Base-by-base conservation (phyloP, 2,888 invertebrate species). In the Eupsilia transversa region DNA sequence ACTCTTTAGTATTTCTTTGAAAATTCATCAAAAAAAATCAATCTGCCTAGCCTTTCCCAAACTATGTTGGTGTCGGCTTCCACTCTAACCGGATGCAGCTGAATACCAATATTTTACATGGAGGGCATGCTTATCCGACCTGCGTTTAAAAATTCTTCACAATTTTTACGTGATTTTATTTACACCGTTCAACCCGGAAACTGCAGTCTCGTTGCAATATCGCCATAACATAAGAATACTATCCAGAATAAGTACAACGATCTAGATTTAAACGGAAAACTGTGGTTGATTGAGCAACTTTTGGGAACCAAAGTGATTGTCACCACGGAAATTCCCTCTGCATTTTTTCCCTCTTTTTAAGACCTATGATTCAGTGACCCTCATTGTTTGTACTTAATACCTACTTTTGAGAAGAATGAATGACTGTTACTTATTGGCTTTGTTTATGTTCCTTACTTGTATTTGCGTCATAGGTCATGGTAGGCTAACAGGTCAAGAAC, bases 221-320 rank as follows among this genome's bases (percentile, higher is more conserved):
- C 27, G 43, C 49, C 1, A 12, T 23, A n/a, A 3, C 6, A 57
- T 14, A 27, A 41, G 14, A 27, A 71, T 20, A 43, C 12, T 17
- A 46, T 70, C 71, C 71, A 86, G 89, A 90, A 91, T 90, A 89
- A 63, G 74, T 12, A 30, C n/a, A 43, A 41, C 43, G 54, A 74
- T 75, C 64, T 83, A 76, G 64, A 74, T 74, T 88, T 88, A 88
- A 86, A 87, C 79, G 84, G 90, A 91, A 92, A 89, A 86, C 78
- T 87, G 87, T 87, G 87, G 89, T 90, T 77, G 72, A 88, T 88
- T 77, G 77, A 83, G 79, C 69, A 80, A 82, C 84, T 91, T 91
- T 92, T 90, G 77, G 86, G 88, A 90, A 88, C 78, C 69, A 68
- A 57, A 59, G 72, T 77, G 69, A 72, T 74, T 73, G 75, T 79